phyloP scores from a whole-genome alignment of 2,888 invertebrate species.

The Apodemia hepburni region DNA sequence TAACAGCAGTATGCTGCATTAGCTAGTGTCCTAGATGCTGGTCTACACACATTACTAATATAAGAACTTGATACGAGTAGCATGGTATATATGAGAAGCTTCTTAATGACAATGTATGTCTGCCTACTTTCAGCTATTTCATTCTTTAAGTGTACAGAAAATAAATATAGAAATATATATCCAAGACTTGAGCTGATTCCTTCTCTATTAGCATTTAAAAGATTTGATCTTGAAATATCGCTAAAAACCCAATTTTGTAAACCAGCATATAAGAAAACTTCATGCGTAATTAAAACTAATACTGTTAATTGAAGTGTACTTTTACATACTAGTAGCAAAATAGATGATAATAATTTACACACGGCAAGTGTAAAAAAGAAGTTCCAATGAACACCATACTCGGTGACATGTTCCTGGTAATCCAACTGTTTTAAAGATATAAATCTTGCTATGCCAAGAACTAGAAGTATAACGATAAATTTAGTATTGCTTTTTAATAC shows the following conservation, averaged over 20 bases:
- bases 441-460: slow-evolving; percentile 83
- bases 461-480: slow-evolving; percentile 54
- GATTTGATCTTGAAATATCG: slow-evolving; percentile 71
- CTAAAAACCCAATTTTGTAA: slow-evolving; percentile 87
- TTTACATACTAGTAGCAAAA: slow-evolving; percentile 77
- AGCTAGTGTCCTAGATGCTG: slow-evolving; percentile 89
- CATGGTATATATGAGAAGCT: slow-evolving; percentile 39
- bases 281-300: slow-evolving; percentile 81
- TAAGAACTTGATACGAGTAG: slow-evolving; percentile 66
- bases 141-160: slow-evolving; percentile 83
- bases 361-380: slow-evolving; percentile 96
- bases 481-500: slow-evolving; percentile 57
- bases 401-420: slow-evolving; percentile 93
- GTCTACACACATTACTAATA: slow-evolving; percentile 68
- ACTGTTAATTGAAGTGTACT: slow-evolving; percentile 78
- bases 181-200: slow-evolving; percentile 93
- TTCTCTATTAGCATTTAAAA: slow-evolving; percentile 93
- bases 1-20: slow-evolving; percentile 91
- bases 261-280: slow-evolving; percentile 81
- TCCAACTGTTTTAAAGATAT: slow-evolving; percentile 81
- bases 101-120: slow-evolving; percentile 37
- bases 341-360: slow-evolving; percentile 86
- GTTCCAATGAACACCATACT: slow-evolving; percentile 99
- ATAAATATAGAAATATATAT: slow-evolving; percentile 90
- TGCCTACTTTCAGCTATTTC: slow-evolving; percentile 57